Evolutionary conservation across 2,113 vertebrate species (phyloP).

Genomic region (Microcebus griseorufus): DNA sequence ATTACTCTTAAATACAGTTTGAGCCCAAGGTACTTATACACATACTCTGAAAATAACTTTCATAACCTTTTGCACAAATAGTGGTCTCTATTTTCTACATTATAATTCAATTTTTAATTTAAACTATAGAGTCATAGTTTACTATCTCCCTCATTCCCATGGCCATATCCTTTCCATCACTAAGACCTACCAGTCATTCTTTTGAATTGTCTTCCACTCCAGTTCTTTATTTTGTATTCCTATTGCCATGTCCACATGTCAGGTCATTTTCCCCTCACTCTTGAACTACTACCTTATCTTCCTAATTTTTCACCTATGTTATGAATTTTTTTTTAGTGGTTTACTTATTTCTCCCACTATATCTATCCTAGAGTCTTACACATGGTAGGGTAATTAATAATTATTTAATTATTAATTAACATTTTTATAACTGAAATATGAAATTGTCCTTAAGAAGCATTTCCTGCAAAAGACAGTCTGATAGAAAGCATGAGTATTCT

Average conservation of each 20-base stretch:
- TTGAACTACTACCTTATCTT: not conserved
- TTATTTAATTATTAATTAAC: too few relatives aligned
- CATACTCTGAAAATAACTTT: not conserved
- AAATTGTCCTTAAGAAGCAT: slow-evolving; percentile 6
- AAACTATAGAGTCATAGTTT: not conserved
- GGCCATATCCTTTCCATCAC: not conserved
- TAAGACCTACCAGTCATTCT: not conserved
- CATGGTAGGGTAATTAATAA: not conserved
- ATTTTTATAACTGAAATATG: slow-evolving; percentile 44
- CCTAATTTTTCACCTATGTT: not conserved
- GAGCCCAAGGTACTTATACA: not conserved
- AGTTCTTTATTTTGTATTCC: slow-evolving; percentile 11
- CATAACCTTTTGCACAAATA: slow-evolving; percentile 7
- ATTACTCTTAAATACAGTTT: slow-evolving; percentile 5
- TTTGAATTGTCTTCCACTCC: not conserved
- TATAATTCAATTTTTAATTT: not conserved
- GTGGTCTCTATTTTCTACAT: not conserved
- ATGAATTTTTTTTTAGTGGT: not conserved
- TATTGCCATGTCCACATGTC: not conserved
- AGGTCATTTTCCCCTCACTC: not conserved
- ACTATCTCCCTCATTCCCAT: not conserved
- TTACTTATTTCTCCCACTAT: not conserved
- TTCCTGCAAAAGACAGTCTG: not conserved
- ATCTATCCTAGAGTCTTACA: not conserved
- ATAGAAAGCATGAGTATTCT: not conserved